Conservation (phyloP, 2,888 invertebrate genomes). For the Drosophila colorata region DNA sequence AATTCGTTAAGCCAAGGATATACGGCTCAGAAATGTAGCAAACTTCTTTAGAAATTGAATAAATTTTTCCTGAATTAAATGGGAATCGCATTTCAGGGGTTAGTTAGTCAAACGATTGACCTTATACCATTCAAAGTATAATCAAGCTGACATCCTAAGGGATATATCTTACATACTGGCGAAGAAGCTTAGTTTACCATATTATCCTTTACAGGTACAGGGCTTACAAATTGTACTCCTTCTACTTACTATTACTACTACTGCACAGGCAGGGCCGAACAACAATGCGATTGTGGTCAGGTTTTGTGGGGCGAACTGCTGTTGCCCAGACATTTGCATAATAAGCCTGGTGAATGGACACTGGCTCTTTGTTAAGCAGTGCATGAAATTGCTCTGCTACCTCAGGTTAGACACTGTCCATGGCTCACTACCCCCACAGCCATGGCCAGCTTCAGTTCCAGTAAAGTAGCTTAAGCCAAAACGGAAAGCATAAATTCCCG, state of each 20-base stretch:
- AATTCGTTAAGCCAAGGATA: too few relatives aligned
- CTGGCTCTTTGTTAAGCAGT: constrained; percentile 64
- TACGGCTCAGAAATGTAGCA: too few relatives aligned
- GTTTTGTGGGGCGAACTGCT: constrained; percentile 28
- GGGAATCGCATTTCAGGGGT: not conserved
- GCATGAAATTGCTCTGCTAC: constrained; percentile 76
- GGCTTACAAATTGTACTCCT: constrained; percentile 41
- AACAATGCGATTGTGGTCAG: constrained; percentile 67
- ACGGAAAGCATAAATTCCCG: constrained; percentile 76
- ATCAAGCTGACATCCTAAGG: constrained; percentile 4
- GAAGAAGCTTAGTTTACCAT: constrained; percentile 32
- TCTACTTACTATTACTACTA: constrained; percentile 45
- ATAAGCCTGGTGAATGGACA: constrained; percentile 69
- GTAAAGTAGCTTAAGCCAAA: constrained; percentile 61
- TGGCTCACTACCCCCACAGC: constrained; percentile 5
- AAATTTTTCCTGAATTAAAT: not conserved
- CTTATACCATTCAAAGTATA: constrained; percentile 2
- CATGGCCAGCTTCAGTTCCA: constrained; percentile 9
- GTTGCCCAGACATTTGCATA: constrained; percentile 71
- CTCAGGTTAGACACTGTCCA: constrained; percentile 54
- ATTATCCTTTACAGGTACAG: constrained; percentile 26
- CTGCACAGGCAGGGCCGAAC: constrained; percentile 10
- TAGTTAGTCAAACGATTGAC: constrained; percentile 23
- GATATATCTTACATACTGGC: constrained; percentile 20
- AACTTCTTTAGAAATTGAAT: too few relatives aligned